Evolutionary conservation across 2,888 invertebrate genomes (phyloP), one percentile per base, ranked within the genome.

Genomic region (Leptopilina drosophilae): DNA sequence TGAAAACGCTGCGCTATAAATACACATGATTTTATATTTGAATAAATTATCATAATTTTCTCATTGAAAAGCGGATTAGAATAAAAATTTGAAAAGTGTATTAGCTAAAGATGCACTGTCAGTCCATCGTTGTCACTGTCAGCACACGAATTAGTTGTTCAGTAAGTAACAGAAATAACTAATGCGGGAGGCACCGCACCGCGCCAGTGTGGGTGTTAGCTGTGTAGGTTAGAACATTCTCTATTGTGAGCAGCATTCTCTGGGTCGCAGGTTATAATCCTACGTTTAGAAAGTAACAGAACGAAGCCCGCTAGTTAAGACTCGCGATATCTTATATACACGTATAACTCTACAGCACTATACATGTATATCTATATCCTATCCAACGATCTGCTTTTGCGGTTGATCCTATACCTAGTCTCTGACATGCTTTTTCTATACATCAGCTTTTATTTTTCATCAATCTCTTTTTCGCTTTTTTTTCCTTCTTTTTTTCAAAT

Each of bases 231-330:
- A 88, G 85, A 85, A 84, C 87, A 83, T 87, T 87, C 87, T 84
- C 86, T 85, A 88, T 88, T 88, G 88, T 88, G 88, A 89, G 86
- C 85, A 85, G 86, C 85, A 88, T 87, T 89, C 88, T 88, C 85
- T 87, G 83, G 89, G 88, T 89, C 88, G 88, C 88, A 88, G 88
- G 89, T 90, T 89, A 89, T 88, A 87, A 86, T 85, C 86, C 86
- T 84, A 84, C 87, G 85, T 88, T 87, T 88, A 88, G 88, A 88
- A 88, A 88, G 88, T 88, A 88, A 88, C 87, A 79, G 80, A 81
- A 78, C 80, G 81, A 78, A 76, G 77, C 76, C 64, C 64, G 78
- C 80, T 83, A 80, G 80, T 83, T 84, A 79, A 66, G n/a, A 46
- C 81, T 78, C 77, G 78, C 76, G 77, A 78, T 75, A 78, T 66